Evolutionary conservation across 2,797 vertebrate species (phyloP), one percentile per base, ranked within the genome.

Genomic region (Characodon lateralis): DNA sequence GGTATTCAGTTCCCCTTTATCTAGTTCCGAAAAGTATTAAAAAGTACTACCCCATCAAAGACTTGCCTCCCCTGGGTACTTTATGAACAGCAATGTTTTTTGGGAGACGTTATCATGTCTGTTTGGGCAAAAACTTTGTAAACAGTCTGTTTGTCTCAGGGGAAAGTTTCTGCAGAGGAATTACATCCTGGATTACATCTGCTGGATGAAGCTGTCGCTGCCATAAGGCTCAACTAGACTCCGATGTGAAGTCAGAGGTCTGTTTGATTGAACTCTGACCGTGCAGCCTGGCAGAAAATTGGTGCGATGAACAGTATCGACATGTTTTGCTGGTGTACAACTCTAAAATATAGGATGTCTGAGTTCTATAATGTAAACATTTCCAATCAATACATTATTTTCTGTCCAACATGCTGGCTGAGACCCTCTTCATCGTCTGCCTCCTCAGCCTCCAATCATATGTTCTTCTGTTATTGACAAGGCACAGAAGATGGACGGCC

Each of bases 211-310:
- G 63, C 61, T 26, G 72, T 66, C 41, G 7, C 31, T 43, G 53
- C 61, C 53, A n/a, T 18, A 59, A 68, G 61, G 53, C 35, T 35
- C 58, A 35, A 48, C 56, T 56, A 59, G 56, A 70, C 18, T 8
- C 50, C n/a, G 18, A 24, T 35, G 59, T 41, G 41, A 46, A 77
- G 58, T 65, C 43, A 65, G 7, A 68, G 61, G 35, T 53, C 22
- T 41, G 35, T 68, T 63, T 35, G 39, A 58, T 0, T 72, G 70
- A 78, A 76, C 76, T 70, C 76, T 75, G 43, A 26, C 48, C 39
- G 4, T 16, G 31, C 41, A 71, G 43, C 24, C 39, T 41, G 48
- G 75, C 70, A 61, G 72, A 56, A 78, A 79, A 78, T 68, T 24
- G 0, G 7, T 12, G 2, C 2, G 41, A 41, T 28, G 69, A 41